Evolutionary conservation across 2,113 vertebrate genomes (phyloP), one percentile per base, ranked within the genome.

Genomic region (Lampris megalopsis): DNA sequence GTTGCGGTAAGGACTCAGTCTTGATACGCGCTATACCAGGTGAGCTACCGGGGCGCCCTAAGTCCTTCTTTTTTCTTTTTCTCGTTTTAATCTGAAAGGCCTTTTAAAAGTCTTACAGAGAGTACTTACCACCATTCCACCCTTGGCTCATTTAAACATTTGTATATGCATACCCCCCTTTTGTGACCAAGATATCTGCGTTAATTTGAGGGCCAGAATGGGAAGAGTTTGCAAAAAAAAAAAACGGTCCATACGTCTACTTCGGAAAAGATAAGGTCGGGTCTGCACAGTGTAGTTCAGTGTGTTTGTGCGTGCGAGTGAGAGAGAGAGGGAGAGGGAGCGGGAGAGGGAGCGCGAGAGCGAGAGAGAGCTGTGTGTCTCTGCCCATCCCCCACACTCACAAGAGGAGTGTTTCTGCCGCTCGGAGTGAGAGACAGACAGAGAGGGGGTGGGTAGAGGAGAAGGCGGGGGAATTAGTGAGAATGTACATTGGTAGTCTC

Each of bases 381-480:
- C 89, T 80, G 88, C 94, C 94, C 94, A 93, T 95, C 94, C 94
- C 94, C 94, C 94, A 94, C 85, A 82, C 87, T 78, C 88, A 90
- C 90, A 82, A 90, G 84, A 92, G 85, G 88, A 92, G 92, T 90
- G 92, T 88, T 93, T 93, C 92, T 93, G 92, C 92, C 81, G 88
- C 78, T 75, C 40, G 87, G 89, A 90, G 88, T 84, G 87, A 91
- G 91, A 91, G 89, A 91, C 88, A 88, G 91, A 89, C 85, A 87
- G 88, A 70, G 88, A 86, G 89, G 83, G 85, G 85, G 83, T 77
- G 87, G 85, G 90, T 86, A 90, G 81, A 73, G 86, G 78, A 83
- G 77, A 62, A 85, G 79, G 78, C 61, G 35, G 70, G 89, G 83
- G 90, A 89, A 89, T 38, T 78, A 79, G 78, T 83, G 88, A 83